These are phyloP conservation scores for Gibbula magus DNA, from an alignment of 2,888 invertebrate species.

Conservation along the genomic window DNA sequence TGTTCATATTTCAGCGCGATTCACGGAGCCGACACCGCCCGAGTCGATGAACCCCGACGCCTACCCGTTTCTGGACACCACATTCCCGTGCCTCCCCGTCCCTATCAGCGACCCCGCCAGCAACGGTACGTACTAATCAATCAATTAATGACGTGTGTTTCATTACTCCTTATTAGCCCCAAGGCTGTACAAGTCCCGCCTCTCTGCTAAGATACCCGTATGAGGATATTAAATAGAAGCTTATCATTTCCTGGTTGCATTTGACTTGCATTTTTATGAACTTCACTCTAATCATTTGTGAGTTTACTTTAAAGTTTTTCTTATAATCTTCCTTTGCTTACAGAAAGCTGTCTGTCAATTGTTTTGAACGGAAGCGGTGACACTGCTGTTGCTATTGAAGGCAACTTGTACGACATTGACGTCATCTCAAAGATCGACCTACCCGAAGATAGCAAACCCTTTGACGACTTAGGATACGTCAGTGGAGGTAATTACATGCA, in stretches of 20 bases:
- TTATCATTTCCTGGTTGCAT: neutral
- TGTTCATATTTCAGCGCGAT: slow-evolving; percentile 19
- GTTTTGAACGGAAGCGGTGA: slow-evolving; percentile 3
- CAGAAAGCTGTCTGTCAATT: neutral
- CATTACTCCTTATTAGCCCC: neutral
- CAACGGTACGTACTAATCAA: neutral
- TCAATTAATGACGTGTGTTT: slow-evolving; percentile 2
- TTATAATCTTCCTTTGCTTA: neutral
- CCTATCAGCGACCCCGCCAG: neutral
- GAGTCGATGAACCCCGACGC: slow-evolving; percentile 17
- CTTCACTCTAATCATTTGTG: neutral
- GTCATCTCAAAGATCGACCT: neutral
- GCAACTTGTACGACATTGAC: slow-evolving; percentile 27
- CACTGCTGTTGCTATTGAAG: slow-evolving; percentile 23
- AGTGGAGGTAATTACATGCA: slow-evolving; percentile 15
- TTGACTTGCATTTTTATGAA: neutral
- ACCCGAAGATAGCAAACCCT: neutral
- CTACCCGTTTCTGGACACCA: neutral
- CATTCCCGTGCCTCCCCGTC: neutral
- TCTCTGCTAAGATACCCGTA: neutral
- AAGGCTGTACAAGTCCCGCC: neutral
- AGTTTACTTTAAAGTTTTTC: neutral
- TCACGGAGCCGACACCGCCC: slow-evolving; percentile 22
- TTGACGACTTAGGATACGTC: slow-evolving; percentile 12
- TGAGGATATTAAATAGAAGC: no score